Evolutionary conservation across 2,797 vertebrate genomes (phyloP).

Genomic region (Ptychadena robeensis): DNA sequence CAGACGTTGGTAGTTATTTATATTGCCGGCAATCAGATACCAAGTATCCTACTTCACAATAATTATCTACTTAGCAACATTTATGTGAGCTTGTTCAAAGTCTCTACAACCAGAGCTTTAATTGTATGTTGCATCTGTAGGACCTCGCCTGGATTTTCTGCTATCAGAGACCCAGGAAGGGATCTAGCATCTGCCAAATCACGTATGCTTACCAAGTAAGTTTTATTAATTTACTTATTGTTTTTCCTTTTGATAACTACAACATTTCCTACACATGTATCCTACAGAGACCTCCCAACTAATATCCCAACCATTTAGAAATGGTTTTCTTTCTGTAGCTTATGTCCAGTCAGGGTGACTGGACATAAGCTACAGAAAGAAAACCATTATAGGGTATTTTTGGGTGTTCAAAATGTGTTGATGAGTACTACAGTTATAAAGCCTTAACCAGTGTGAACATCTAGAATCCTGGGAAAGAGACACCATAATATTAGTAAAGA

Average conservation of each 20-base stretch:
- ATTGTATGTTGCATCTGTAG: constrained; percentile 6
- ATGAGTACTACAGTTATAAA: neutral
- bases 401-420: too few species aligned
- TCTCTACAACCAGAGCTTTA: neutral
- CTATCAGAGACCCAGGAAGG: constrained; percentile 25
- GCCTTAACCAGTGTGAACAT: too few species aligned
- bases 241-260: neutral
- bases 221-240: neutral
- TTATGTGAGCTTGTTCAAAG: neutral
- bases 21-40: neutral
- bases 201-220: constrained; percentile 21
- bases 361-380: too few species aligned
- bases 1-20: neutral
- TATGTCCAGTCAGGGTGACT: too few species aligned
- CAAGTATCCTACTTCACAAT: neutral
- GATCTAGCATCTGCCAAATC: constrained; percentile 4
- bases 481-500: too few species aligned
- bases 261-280: neutral
- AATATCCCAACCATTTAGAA: too few species aligned
- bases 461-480: too few species aligned
- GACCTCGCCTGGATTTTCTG: constrained; percentile 23
- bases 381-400: too few species aligned
- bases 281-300: too few species aligned
- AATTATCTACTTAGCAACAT: constrained; percentile 6
- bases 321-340: too few species aligned